Base-by-base conservation (phyloP, 2,113 vertebrate genomes). In the Plotosus lineatus region DNA sequence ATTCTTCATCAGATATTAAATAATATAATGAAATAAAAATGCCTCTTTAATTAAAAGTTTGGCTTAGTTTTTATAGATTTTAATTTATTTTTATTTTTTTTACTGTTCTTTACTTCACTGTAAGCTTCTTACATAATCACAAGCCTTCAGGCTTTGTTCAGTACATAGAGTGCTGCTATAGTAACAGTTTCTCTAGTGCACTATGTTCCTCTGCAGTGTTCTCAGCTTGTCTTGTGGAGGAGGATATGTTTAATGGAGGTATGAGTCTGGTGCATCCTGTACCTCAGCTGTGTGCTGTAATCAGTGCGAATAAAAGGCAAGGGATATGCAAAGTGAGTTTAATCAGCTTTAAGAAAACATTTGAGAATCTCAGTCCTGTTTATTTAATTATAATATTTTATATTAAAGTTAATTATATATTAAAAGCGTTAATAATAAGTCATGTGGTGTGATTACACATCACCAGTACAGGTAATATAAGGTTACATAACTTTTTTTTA, bases 401-500 rank as follows among this genome's bases (percentile, higher is more conserved):
- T n/a, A n/a, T n/a, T n/a, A n/a, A n/a, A n/a, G n/a, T n/a, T n/a
- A 51, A 51, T 51, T 17, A 51, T 2, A 51, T 3, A 51, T 51
- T 19, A 51, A 19, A 14, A 17, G 14, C 12, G 7, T 3, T 6
- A 15, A 46, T 17, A 42, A 46, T n/a, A 46, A 23, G 46, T 44
- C n/a, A 68, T 75, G 56, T 61, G n/a, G 60, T 33, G 58, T 31
- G 44, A 77, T 85, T 86, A 81, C 40, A 68, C 63, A 79, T 82
- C 78, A 58, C 38, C 51, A 14, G 88, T 85, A 86, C 58, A 58
- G 9, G 63, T 91, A 88, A 89, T 73, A 23, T 91, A 91, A 92
- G 80, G 51, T 86, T 74, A 83, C 69, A 77, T 89, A 89, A 89
- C 58, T 17, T 46, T 2, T 77, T 17, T 46, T 2, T 77, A 86